These are phyloP conservation scores for Drosophila guanche DNA, from an alignment of 1,140 invertebrate genomes.

Conservation along the genomic window DNA sequence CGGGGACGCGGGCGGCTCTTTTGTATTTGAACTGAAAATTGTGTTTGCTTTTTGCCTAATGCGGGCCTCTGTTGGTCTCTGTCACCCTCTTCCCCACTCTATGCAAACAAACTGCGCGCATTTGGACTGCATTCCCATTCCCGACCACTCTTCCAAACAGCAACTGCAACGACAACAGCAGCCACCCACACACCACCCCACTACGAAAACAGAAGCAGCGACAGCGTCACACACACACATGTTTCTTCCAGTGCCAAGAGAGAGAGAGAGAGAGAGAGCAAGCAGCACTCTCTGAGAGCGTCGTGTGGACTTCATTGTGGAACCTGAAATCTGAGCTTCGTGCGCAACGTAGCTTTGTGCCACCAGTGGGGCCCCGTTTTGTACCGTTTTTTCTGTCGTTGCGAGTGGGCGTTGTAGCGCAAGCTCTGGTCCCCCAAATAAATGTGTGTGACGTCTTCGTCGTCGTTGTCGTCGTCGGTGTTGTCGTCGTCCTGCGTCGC, in stretches of 20 bases:
- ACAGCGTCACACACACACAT: not conserved
- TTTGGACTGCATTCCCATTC: constrained; percentile 68
- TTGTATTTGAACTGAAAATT: constrained; percentile 56
- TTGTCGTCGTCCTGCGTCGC: constrained; percentile 28
- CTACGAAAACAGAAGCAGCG: not conserved
- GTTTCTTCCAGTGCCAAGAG: not conserved
- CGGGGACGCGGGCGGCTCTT: constrained; percentile 17
- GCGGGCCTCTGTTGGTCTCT: constrained; percentile 36
- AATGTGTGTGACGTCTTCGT: constrained; percentile 25
- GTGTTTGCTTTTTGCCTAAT: constrained; percentile 56
- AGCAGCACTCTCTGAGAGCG: constrained; percentile 5
- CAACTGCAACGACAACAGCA: constrained; percentile 35
- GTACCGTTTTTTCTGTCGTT: not conserved
- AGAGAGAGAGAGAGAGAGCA: not conserved
- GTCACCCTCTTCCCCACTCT: not conserved
- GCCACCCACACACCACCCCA: constrained; percentile 30
- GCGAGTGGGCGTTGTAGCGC: no score
- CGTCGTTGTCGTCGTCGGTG: constrained; percentile 17
- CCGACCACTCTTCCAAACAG: constrained; percentile 21
- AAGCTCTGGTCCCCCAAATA: constrained; percentile 1
- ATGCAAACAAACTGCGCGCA: constrained; percentile 58
- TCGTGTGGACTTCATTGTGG: constrained; percentile 62
- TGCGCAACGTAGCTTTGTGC: constrained; percentile 41
- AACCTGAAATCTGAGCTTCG: constrained; percentile 74
- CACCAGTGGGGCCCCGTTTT: not conserved